phyloP scores from a whole-genome alignment of 1,140 invertebrate genomes.

The Macrobrachium rosenbergii region DNA sequence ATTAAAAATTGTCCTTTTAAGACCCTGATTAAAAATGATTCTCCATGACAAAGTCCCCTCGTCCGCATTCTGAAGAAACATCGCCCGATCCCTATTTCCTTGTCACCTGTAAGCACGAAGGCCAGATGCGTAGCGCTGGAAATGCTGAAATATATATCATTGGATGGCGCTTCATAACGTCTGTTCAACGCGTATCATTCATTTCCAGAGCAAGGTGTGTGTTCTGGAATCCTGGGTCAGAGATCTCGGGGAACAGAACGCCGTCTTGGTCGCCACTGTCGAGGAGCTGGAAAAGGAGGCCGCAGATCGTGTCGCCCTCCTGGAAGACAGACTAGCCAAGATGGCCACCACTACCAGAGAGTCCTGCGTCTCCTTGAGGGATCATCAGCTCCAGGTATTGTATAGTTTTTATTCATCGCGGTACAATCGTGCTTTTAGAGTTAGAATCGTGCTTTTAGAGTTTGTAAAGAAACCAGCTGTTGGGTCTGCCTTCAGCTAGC shows the following conservation, averaged over 20 bases:
- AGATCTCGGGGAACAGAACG: slow-evolving; percentile 65
- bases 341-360: slow-evolving; percentile 53
- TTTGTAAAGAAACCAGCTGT: no score
- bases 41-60: no score
- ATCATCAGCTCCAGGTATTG: slow-evolving; percentile 59
- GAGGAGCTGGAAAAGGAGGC: slow-evolving; percentile 65
- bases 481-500: no score
- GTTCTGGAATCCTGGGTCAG: slow-evolving; percentile 64
- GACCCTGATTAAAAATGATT: no score
- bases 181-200: not conserved
- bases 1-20: no score
- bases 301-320: slow-evolving; percentile 52
- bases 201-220: slow-evolving; percentile 61
- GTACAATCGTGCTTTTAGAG: not conserved
- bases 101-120: no score
- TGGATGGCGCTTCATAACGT: no score
- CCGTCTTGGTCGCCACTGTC: slow-evolving; percentile 61
- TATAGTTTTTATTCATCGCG: not conserved
- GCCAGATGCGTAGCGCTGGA: no score
- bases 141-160: no score
- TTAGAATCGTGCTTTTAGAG: not conserved
- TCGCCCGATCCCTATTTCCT: no score
- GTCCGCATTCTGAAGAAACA: no score
- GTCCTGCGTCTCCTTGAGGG: slow-evolving; percentile 56
- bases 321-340: slow-evolving; percentile 59